Conservation (phyloP, 2,113 vertebrate species). For the Euleptes europaea region DNA sequence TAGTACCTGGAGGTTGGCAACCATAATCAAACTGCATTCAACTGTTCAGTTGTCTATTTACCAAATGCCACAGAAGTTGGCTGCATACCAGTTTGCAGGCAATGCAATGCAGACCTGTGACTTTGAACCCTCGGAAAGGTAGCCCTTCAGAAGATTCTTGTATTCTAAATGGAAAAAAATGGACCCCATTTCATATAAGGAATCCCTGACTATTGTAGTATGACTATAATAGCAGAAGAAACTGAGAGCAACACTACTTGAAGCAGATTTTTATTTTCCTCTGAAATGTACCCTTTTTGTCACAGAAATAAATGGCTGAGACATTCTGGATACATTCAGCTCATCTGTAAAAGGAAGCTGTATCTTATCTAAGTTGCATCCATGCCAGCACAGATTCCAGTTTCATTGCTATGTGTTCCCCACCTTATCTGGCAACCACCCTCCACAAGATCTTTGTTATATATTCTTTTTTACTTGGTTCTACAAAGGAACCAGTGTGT, state of each 20-base stretch:
- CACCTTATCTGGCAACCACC: background rate
- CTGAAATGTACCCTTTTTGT: background rate
- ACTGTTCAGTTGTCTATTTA: background rate
- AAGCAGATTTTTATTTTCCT: background rate
- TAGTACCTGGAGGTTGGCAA: no score
- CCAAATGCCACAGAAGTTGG: background rate
- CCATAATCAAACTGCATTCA: no score
- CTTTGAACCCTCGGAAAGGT: background rate
- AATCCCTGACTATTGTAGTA: no score
- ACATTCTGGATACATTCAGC: background rate
- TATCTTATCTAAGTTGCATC: background rate
- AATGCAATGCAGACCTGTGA: background rate
- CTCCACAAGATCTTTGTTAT: background rate
- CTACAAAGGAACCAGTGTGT: accelerated
- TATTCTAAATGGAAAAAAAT: background rate
- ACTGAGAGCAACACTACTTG: background rate
- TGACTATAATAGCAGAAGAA: background rate
- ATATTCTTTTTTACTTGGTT: background rate
- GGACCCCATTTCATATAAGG: background rate
- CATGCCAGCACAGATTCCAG: background rate
- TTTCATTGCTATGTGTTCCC: background rate
- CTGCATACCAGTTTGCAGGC: background rate
- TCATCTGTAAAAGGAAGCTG: background rate
- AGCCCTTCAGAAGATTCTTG: background rate
- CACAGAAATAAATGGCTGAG: background rate